phyloP scores from a whole-genome alignment of 2,888 invertebrate species.

The Idaea biselata region DNA sequence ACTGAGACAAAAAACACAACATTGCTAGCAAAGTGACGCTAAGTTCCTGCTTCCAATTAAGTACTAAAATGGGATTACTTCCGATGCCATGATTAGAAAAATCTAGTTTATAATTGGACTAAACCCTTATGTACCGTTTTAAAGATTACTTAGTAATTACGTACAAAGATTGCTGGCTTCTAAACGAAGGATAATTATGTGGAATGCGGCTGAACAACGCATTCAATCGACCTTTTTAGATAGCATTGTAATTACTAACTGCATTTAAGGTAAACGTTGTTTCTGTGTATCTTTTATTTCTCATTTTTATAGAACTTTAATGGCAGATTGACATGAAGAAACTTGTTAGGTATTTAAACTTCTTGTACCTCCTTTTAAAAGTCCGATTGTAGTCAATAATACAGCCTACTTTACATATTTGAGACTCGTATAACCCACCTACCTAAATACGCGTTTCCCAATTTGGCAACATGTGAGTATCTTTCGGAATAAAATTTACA shows the following conservation, averaged over 20 bases:
- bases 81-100: not conserved
- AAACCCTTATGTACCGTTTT: not conserved
- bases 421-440: not conserved
- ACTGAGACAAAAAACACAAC: not conserved
- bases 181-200: constrained; percentile 42
- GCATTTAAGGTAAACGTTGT: not conserved
- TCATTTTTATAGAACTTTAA: not conserved
- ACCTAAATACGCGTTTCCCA: not conserved
- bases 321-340: not conserved
- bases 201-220: constrained; percentile 45
- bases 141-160: not conserved
- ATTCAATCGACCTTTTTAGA: constrained; percentile 34
- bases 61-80: not conserved
- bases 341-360: not conserved
- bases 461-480: not conserved
- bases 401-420: constrained; percentile 14
- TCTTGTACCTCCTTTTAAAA: constrained; percentile 11
- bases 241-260: constrained; percentile 43
- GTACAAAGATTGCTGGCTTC: constrained; percentile 12
- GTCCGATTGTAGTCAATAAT: constrained; percentile 12
- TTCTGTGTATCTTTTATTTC: not conserved
- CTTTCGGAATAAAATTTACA: constrained; percentile 6
- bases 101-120: not conserved
- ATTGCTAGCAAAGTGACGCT: not conserved
- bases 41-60: not conserved